These are phyloP conservation scores for Polypterus senegalus DNA, from an alignment of 2,113 vertebrate species.

Conservation along the genomic window DNA sequence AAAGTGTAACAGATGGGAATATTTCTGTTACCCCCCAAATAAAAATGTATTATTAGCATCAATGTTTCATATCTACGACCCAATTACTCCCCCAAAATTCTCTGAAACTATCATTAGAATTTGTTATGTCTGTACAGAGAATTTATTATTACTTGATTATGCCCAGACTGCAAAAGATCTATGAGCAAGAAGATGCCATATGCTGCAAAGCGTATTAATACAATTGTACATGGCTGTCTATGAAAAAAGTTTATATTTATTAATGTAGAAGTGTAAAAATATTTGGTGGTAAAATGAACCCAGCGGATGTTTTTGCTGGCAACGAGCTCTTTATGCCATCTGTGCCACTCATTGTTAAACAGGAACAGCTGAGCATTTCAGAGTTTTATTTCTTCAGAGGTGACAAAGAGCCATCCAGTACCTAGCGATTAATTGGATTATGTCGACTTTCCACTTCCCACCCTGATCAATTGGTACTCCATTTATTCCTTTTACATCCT, in stretches of 20 bases:
- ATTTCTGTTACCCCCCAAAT: no score
- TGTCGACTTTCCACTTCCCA: slow-evolving; percentile 38
- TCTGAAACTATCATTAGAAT: slow-evolving; percentile 3
- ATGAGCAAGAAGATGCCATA: neutral
- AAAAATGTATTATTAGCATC: slow-evolving; percentile 2
- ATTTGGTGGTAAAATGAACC: slow-evolving; percentile 36
- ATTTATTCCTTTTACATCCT: slow-evolving; percentile 24
- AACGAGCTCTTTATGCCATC: slow-evolving; percentile 28
- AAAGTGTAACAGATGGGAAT: no score
- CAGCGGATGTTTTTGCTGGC: slow-evolving; percentile 45
- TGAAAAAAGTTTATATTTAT: slow-evolving; percentile 30
- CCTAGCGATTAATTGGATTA: slow-evolving; percentile 36
- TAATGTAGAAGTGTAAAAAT: slow-evolving; percentile 34
- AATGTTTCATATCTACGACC: neutral
- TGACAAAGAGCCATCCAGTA: slow-evolving; percentile 25
- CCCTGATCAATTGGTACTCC: slow-evolving; percentile 27
- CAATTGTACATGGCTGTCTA: slow-evolving; percentile 6
- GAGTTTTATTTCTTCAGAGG: slow-evolving; percentile 19
- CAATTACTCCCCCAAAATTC: no score
- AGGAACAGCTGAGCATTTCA: slow-evolving; percentile 39
- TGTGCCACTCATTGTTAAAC: slow-evolving; percentile 28
- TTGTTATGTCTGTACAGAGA: neutral
- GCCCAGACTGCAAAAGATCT: neutral
- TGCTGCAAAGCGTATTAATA: neutral
- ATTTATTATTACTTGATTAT: slow-evolving; percentile 1